Conservation (phyloP, 2,113 vertebrate genomes). For the Paradoxurus hermaphroditus region DNA sequence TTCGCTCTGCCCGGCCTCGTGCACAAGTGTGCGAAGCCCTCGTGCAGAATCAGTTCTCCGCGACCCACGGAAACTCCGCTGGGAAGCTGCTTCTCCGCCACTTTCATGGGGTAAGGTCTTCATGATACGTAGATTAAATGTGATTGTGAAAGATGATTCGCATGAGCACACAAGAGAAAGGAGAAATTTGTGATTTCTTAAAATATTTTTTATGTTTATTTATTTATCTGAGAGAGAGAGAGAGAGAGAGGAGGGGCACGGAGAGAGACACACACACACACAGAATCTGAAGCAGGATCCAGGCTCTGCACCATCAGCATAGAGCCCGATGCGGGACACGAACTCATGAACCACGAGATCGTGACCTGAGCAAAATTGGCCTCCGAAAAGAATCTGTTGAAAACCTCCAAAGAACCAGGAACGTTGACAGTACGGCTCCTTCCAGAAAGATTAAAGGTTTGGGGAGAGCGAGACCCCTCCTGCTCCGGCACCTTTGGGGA, state of each 20-base stretch:
- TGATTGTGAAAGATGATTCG: conserved; percentile 33
- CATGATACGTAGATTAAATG: conserved; percentile 62
- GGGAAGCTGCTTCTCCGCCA: background rate
- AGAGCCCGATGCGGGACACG: no score
- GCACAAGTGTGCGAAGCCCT: background rate
- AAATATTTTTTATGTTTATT: no score
- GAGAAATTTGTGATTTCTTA: background rate
- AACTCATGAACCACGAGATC: no score
- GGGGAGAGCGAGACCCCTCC: background rate
- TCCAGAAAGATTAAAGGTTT: background rate
- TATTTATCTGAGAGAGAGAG: no score
- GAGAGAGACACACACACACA: no score
- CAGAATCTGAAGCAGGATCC: no score
- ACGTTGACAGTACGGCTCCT: conserved; percentile 13
- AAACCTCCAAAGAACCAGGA: conserved; percentile 59
- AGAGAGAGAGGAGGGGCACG: no score
- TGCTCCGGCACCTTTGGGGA: fast-evolving
- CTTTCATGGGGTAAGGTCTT: background rate
- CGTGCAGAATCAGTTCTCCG: background rate
- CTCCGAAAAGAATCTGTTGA: conserved; percentile 44
- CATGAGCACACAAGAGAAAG: background rate
- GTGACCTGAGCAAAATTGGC: background rate
- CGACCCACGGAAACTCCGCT: background rate
- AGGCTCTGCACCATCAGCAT: no score
- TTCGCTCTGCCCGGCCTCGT: fast-evolving